Conservation (phyloP, 2,888 invertebrate species). For the Drosophila quasianomalipes region DNA sequence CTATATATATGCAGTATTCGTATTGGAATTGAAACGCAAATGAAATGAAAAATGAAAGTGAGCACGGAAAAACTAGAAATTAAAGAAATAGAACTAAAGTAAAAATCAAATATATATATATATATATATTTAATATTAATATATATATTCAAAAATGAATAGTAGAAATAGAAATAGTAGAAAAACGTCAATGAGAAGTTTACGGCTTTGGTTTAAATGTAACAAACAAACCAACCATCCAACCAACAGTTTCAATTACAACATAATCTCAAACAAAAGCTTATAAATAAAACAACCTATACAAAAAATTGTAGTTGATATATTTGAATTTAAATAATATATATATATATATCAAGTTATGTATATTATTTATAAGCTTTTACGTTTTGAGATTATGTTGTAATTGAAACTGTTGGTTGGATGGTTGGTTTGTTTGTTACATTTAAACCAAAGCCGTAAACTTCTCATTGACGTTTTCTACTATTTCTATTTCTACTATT, state of each 20-base stretch:
- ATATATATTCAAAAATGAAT: background rate
- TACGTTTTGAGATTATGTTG: constrained; percentile 55
- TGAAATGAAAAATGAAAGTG: constrained; percentile 18
- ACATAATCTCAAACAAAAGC: constrained; percentile 57
- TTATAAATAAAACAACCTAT: constrained; percentile 44
- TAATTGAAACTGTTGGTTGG: constrained; percentile 71
- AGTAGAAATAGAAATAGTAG: constrained; percentile 12
- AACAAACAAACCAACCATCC: constrained; percentile 75
- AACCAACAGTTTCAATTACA: constrained; percentile 69
- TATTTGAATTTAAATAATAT: constrained; percentile 55
- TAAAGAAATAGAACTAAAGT: constrained; percentile 20
- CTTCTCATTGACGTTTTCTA: constrained; percentile 50
- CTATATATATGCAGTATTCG: constrained; percentile 50
- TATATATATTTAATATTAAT: background rate
- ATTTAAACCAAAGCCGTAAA: constrained; percentile 61
- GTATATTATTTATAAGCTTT: constrained; percentile 56
- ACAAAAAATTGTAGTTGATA: constrained; percentile 58
- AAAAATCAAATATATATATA: background rate
- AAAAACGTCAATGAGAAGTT: constrained; percentile 53
- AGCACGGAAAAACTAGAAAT: constrained; percentile 14
- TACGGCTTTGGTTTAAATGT: constrained; percentile 61
- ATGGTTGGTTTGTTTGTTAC: constrained; percentile 74
- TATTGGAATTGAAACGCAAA: constrained; percentile 49
- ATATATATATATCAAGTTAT: constrained; percentile 51
- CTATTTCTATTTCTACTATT: constrained; percentile 9